phyloP scores from a whole-genome alignment of 1,140 invertebrate genomes.

The Rhizoglyphus robini region DNA sequence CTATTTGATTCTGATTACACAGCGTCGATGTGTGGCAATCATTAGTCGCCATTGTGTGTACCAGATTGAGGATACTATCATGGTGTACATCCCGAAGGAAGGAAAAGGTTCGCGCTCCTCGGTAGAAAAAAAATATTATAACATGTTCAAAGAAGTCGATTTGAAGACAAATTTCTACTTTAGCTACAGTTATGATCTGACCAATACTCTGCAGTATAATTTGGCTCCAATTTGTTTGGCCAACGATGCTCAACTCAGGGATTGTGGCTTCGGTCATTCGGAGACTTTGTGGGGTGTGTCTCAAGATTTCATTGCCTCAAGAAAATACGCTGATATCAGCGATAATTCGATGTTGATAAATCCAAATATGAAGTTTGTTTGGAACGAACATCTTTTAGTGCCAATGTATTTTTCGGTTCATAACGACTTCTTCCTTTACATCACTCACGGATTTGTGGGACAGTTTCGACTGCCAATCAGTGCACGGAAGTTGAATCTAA shows the following conservation, averaged over 20 bases:
- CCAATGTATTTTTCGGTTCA: slow-evolving; percentile 49
- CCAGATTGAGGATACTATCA: slow-evolving; percentile 83
- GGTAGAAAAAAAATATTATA: slow-evolving; percentile 78
- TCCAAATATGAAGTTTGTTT: slow-evolving; percentile 74
- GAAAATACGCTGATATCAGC: not conserved
- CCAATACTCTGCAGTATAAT: slow-evolving; percentile 82
- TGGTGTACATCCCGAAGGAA: slow-evolving; percentile 86
- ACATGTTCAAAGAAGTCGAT: slow-evolving; percentile 92
- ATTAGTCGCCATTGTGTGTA: slow-evolving; percentile 89
- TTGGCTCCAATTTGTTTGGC: slow-evolving; percentile 38
- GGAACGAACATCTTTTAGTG: slow-evolving; percentile 66
- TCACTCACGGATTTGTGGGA: slow-evolving; percentile 84
- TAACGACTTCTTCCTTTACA: slow-evolving; percentile 79
- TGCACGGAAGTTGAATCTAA: slow-evolving; percentile 75
- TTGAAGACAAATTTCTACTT: slow-evolving; percentile 97
- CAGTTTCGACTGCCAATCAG: slow-evolving; percentile 66
- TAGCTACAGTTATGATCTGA: slow-evolving; percentile 92
- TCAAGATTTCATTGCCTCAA: not conserved
- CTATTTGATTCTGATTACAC: slow-evolving; percentile 87
- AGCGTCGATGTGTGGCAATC: slow-evolving; percentile 70
- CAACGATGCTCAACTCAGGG: no score
- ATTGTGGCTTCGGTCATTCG: no score
- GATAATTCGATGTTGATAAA: slow-evolving; percentile 29
- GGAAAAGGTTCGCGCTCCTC: slow-evolving; percentile 64
- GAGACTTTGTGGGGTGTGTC: no score